phyloP scores from a whole-genome alignment of 2,113 vertebrate species.

The Sphaerodactylus townsendi region DNA sequence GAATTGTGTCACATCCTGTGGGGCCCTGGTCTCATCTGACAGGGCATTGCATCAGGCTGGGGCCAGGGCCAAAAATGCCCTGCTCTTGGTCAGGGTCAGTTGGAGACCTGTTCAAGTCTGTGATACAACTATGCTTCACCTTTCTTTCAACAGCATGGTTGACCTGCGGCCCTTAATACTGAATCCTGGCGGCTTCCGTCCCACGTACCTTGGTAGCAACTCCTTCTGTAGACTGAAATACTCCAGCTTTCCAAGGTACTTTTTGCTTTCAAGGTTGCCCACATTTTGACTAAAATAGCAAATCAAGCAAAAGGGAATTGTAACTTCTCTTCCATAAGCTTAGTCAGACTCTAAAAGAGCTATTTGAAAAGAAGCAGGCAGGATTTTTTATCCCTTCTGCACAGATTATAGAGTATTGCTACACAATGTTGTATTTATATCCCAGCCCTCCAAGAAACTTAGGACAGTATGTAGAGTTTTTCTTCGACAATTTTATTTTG shows the following conservation, averaged over 20 bases:
- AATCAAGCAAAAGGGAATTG: not conserved
- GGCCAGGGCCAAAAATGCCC: too few species aligned
- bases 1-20: too few species aligned
- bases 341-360: too few species aligned
- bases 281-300: not conserved
- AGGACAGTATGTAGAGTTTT: too few species aligned
- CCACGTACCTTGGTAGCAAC: conserved; percentile 30
- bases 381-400: too few species aligned
- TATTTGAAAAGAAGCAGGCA: too few species aligned
- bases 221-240: conserved; percentile 20
- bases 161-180: not conserved
- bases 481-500: too few species aligned
- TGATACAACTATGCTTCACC: not conserved
- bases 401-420: too few species aligned
- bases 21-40: too few species aligned
- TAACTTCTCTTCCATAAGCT: not conserved
- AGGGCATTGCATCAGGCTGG: too few species aligned
- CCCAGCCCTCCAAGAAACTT: too few species aligned
- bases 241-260: conserved; percentile 43
- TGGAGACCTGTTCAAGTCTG: not conserved
- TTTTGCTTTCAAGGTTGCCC: not conserved
- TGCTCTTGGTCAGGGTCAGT: not conserved
- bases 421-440: too few species aligned
- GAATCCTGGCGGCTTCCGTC: conserved; percentile 27
- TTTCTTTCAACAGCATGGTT: conserved; percentile 41